Conservation (phyloP, 2,888 invertebrate species). For the Epistrophe grossulariae region DNA sequence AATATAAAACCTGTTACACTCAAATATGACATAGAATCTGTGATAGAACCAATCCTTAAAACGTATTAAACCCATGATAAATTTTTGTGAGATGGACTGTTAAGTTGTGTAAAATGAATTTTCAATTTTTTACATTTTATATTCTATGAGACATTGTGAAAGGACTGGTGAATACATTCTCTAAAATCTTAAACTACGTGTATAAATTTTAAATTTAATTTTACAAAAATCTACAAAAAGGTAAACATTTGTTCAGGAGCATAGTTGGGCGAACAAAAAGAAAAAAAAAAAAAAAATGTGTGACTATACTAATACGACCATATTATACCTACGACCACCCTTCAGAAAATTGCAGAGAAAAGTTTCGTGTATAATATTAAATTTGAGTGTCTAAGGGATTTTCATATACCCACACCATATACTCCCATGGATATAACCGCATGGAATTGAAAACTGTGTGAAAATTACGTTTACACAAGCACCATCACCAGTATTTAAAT, state of each 20-base stretch:
- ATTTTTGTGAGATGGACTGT: no score
- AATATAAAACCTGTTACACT: no score
- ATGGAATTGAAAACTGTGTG: constrained; percentile 76
- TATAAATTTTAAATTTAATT: constrained; percentile 56
- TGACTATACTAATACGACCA: not conserved
- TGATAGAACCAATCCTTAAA: no score
- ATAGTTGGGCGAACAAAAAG: constrained; percentile 20
- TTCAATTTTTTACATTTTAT: no score
- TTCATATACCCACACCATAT: not conserved
- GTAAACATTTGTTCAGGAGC: constrained; percentile 69
- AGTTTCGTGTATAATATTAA: constrained; percentile 43
- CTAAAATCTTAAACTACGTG: not conserved
- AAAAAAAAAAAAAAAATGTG: not conserved
- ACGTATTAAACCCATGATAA: no score
- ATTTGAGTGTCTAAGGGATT: constrained; percentile 74
- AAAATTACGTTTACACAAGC: constrained; percentile 84
- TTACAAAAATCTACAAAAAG: constrained; percentile 61
- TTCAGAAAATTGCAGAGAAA: constrained; percentile 16
- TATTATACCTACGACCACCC: constrained; percentile 28
- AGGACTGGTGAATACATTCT: not conserved
- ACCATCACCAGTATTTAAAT: constrained; percentile 82
- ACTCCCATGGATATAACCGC: not conserved
- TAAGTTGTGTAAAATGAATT: no score
- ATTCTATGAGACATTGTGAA: no score
- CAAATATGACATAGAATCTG: no score